Percentiles rank a stretch among this genome's conserved stretches.
Evolutionary conservation across 1,140 invertebrate genomes (phyloP).

Genomic region (Ganaspis sp.): DNA sequence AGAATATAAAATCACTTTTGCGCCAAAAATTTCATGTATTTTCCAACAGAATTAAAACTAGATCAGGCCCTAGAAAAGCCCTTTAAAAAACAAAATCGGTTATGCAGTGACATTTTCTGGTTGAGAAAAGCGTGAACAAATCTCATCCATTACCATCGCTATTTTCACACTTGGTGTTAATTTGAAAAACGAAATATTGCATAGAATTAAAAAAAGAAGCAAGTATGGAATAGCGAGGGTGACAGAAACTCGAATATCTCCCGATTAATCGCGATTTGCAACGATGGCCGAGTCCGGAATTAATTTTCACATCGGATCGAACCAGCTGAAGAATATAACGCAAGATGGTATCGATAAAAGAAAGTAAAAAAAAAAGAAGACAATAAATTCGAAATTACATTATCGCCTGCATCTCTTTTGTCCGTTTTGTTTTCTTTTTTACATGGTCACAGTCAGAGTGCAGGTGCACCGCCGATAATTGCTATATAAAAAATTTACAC

Average conservation of each 20-base stretch:
- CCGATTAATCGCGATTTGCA: slow-evolving; percentile 13
- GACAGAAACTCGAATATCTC: slow-evolving; percentile 7
- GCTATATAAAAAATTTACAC: slow-evolving; percentile 77
- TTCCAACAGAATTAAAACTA: background rate
- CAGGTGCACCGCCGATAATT: slow-evolving; percentile 60
- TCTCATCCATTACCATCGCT: background rate
- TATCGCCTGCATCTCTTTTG: slow-evolving; percentile 42
- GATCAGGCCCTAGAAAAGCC: too few species aligned
- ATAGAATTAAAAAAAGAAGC: background rate
- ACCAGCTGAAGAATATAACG: slow-evolving; percentile 37
- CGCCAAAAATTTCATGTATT: background rate
- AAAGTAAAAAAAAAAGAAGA: slow-evolving; percentile 42
- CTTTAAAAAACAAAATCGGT: background rate
- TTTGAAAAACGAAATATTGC: background rate
- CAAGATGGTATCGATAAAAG: slow-evolving; percentile 33
- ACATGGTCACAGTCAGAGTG: slow-evolving; percentile 50
- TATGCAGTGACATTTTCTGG: background rate
- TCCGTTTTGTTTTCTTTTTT: slow-evolving; percentile 53
- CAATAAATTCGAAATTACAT: slow-evolving; percentile 38
- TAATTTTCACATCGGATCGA: background rate
- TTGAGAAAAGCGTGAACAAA: background rate
- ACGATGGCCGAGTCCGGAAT: background rate
- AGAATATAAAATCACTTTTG: too few species aligned
- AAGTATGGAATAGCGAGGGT: background rate
- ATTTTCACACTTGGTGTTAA: slow-evolving; percentile 31